Evolutionary conservation across 2,113 vertebrate genomes (phyloP).

Genomic region (Gymnogyps californianus): DNA sequence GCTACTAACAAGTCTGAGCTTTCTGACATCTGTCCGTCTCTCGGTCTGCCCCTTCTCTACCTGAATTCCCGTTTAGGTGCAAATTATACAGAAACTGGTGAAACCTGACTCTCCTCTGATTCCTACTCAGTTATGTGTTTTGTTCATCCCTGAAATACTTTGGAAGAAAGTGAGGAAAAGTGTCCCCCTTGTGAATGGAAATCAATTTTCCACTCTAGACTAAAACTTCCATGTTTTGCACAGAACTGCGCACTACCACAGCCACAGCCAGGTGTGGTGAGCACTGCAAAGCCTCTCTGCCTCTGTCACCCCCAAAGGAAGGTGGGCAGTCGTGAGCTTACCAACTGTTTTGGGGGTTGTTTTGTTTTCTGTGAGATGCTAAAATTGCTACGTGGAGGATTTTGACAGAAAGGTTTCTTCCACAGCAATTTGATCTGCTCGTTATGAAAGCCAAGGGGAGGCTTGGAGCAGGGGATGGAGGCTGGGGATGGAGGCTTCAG

Average conservation of each 20-base stretch:
- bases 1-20: not conserved
- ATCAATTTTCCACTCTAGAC: not conserved
- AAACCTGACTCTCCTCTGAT: not conserved
- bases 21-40: not conserved
- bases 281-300: not conserved
- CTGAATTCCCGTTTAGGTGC: rapidly evolving
- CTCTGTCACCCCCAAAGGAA: not conserved
- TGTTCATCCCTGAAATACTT: not conserved
- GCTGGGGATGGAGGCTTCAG: not conserved
- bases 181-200: not conserved
- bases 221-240: not conserved
- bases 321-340: not conserved
- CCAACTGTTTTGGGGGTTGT: not conserved
- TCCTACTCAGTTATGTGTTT: not conserved
- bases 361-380: not conserved
- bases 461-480: not conserved
- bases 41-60: not conserved
- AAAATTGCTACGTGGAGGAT: rapidly evolving
- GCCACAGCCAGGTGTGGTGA: not conserved
- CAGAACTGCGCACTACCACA: not conserved
- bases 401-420: not conserved
- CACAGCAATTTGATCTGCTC: not conserved
- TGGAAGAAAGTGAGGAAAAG: not conserved
- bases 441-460: rapidly evolving
- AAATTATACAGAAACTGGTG: not conserved